phyloP scores from a whole-genome alignment of 2,113 vertebrate genomes.

The Mustela nigripes region DNA sequence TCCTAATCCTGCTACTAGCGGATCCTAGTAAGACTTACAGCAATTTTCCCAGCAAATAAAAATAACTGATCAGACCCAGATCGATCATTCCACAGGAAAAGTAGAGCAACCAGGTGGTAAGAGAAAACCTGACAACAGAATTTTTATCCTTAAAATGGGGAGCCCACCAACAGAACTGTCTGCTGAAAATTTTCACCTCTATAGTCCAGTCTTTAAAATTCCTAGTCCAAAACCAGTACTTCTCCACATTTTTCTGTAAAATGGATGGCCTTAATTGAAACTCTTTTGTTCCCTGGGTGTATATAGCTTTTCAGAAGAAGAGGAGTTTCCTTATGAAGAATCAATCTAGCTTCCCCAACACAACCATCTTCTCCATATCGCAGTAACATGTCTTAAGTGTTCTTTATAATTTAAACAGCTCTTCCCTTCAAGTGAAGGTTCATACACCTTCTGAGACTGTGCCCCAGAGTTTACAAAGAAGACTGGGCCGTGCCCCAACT shows the following conservation, averaged over 20 bases:
- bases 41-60: constrained; percentile 63
- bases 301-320: constrained; percentile 45
- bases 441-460: not conserved
- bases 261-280: constrained; percentile 17
- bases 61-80: constrained; percentile 16
- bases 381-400: not conserved
- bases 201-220: constrained; percentile 29
- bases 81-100: not conserved
- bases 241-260: constrained; percentile 33
- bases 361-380: constrained; percentile 18
- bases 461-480: not conserved
- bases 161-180: not conserved
- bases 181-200: constrained; percentile 13
- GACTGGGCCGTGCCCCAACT: not conserved
- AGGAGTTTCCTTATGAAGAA: constrained; percentile 53
- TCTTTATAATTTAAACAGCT: not conserved
- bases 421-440: not conserved
- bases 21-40: not conserved
- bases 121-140: constrained; percentile 11
- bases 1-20: not conserved
- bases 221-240: not conserved
- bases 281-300: not conserved
- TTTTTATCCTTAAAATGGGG: not conserved
- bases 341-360: constrained; percentile 16
- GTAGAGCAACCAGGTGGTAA: not conserved